Conservation (phyloP, 2,797 vertebrate species). For the Myiothlypis coronata region DNA sequence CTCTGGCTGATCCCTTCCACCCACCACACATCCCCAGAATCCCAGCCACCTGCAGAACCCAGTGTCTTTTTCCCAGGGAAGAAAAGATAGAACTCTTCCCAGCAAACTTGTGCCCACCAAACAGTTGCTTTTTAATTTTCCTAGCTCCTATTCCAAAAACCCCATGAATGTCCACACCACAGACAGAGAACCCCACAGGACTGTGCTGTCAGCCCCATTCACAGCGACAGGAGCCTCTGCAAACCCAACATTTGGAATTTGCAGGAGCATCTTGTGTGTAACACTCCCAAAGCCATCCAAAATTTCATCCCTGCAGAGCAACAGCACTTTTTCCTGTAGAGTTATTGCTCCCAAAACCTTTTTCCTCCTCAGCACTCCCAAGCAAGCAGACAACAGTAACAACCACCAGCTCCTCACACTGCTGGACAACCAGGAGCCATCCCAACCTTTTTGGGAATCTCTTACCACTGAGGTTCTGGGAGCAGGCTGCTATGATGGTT, state of each 20-base stretch:
- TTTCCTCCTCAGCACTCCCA: not conserved
- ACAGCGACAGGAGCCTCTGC: rapidly evolving
- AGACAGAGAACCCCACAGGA: not conserved
- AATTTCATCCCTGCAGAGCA: not conserved
- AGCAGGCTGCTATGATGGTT: slow-evolving; percentile 68
- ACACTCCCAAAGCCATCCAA: not conserved
- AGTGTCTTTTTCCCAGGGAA: not conserved
- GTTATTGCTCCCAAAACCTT: not conserved
- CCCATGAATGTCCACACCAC: not conserved
- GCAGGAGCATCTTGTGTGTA: not conserved
- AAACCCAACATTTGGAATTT: not conserved
- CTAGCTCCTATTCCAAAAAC: not conserved
- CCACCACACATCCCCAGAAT: rapidly evolving
- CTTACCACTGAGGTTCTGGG: slow-evolving; percentile 61
- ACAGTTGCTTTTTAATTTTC: not conserved
- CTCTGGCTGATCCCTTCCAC: not conserved
- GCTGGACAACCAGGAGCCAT: not conserved
- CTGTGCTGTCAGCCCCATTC: rapidly evolving
- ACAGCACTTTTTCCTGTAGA: not conserved
- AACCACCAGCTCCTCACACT: rapidly evolving
- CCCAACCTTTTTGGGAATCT: not conserved
- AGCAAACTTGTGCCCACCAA: not conserved
- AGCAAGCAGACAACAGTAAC: not conserved
- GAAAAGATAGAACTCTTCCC: not conserved
- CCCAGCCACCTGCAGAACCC: not conserved